phyloP scores from a whole-genome alignment of 1,140 invertebrate genomes.

The Magallana ariakensis region DNA sequence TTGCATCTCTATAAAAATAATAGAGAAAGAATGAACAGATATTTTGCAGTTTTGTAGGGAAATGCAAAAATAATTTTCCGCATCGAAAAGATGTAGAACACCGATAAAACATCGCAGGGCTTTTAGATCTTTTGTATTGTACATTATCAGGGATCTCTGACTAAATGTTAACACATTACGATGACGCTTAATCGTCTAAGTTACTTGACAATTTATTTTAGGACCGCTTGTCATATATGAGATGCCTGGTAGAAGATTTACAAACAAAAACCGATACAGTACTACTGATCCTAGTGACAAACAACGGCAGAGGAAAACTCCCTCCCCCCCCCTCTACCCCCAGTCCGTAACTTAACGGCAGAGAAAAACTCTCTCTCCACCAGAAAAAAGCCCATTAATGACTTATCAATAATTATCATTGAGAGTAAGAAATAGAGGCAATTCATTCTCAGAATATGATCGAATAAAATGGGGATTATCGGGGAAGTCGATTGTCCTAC shows the following conservation, averaged over 20 bases:
- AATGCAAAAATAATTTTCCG: background rate
- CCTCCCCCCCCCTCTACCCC: background rate
- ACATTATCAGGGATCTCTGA: background rate
- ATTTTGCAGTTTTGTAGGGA: background rate
- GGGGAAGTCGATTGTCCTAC: background rate
- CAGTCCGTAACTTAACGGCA: background rate
- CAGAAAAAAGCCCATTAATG: background rate
- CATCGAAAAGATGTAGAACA: background rate
- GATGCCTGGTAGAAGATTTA: too few relatives aligned
- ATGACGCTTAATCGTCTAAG: background rate
- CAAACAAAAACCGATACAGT: background rate
- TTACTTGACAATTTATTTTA: background rate
- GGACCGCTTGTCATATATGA: background rate
- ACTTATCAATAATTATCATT: slow-evolving; percentile 32
- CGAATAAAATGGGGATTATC: background rate
- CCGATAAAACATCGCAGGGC: background rate
- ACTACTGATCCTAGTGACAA: background rate
- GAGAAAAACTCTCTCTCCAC: too few relatives aligned
- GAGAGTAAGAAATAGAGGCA: background rate
- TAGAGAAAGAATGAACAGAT: too few relatives aligned
- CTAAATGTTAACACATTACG: slow-evolving; percentile 27
- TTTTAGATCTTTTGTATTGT: background rate
- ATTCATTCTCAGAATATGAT: background rate
- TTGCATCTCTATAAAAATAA: too few relatives aligned
- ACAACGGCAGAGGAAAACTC: background rate